Conservation (phyloP, 2,888 invertebrate genomes). For the Nysson spinosus region DNA sequence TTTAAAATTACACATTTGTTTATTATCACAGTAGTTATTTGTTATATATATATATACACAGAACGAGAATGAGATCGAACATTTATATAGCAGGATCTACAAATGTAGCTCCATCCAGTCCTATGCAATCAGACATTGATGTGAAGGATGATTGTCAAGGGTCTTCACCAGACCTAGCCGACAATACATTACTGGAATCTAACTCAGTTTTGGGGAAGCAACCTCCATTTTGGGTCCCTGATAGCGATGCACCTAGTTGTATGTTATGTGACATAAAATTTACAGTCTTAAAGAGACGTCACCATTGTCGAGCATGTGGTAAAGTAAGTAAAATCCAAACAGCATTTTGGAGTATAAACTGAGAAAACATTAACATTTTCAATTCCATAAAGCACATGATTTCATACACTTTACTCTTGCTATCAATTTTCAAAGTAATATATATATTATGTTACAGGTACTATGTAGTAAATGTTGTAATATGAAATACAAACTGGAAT, state of each 20-base stretch:
- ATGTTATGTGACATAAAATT: slow-evolving; percentile 90
- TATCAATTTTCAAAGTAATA: too few relatives aligned
- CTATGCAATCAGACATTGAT: slow-evolving; percentile 60
- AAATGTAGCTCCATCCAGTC: slow-evolving; percentile 60
- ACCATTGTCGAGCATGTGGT: slow-evolving; percentile 93
- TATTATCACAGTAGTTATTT: too few relatives aligned
- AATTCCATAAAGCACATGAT: too few relatives aligned
- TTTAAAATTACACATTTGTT: too few relatives aligned
- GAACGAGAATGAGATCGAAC: background rate
- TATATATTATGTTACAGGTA: slow-evolving; percentile 78
- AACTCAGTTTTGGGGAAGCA: slow-evolving; percentile 83
- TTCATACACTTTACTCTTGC: too few relatives aligned
- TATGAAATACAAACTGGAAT: slow-evolving; percentile 84
- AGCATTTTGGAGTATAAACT: too few relatives aligned
- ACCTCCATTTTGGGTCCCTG: slow-evolving; percentile 92
- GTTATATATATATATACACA: too few relatives aligned
- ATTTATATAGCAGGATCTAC: slow-evolving; percentile 46
- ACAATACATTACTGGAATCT: slow-evolving; percentile 71
- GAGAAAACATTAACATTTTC: too few relatives aligned
- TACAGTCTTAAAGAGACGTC: slow-evolving; percentile 88
- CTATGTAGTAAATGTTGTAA: slow-evolving; percentile 89
- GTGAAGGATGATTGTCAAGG: slow-evolving; percentile 62
- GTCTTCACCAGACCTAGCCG: slow-evolving; percentile 69
- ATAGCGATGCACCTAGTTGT: slow-evolving; percentile 88
- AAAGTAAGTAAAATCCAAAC: slow-evolving; percentile 78